Evolutionary conservation across 2,888 invertebrate genomes (phyloP).

Genomic region (Synergus umbraculus): DNA sequence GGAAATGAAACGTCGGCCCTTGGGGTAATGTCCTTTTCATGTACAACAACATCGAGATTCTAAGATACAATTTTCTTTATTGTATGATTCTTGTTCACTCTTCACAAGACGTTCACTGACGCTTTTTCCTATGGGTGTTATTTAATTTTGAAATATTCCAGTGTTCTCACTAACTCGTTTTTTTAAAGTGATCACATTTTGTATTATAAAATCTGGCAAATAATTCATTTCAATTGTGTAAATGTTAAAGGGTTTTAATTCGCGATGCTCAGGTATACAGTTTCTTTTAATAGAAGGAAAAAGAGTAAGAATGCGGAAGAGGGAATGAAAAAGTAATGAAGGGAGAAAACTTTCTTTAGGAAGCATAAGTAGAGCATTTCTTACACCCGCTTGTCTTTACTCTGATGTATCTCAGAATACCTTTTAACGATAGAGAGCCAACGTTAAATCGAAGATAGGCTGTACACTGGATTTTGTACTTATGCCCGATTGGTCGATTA

Average conservation of each 20-base stretch:
- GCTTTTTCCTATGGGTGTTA: too few species aligned
- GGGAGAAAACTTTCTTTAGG: slow-evolving; percentile 6
- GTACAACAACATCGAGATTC: background rate
- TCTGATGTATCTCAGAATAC: background rate
- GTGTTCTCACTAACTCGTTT: too few species aligned
- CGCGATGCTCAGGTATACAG: background rate
- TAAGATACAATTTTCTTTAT: background rate
- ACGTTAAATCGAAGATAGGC: background rate
- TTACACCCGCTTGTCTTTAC: slow-evolving; percentile 13
- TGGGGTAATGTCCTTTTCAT: slow-evolving; percentile 53
- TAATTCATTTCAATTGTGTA: too few species aligned
- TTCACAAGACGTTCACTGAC: too few species aligned
- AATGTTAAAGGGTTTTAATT: too few species aligned
- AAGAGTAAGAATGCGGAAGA: slow-evolving; percentile 19
- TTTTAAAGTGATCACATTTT: too few species aligned
- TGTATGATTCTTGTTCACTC: background rate
- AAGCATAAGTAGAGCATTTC: slow-evolving; percentile 34
- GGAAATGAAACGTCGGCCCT: slow-evolving; percentile 55
- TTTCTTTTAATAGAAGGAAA: slow-evolving; percentile 22
- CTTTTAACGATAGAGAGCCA: background rate
- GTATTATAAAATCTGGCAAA: too few species aligned
- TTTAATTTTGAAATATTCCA: too few species aligned
- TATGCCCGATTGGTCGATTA: background rate
- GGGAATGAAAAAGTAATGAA: background rate
- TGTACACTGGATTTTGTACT: background rate